Percentiles rank a stretch among this genome's conserved stretches.
These are phyloP conservation scores for Sinocyclocheilus anshuiensis DNA, from an alignment of 2,113 vertebrate genomes.

Conservation along the genomic window DNA sequence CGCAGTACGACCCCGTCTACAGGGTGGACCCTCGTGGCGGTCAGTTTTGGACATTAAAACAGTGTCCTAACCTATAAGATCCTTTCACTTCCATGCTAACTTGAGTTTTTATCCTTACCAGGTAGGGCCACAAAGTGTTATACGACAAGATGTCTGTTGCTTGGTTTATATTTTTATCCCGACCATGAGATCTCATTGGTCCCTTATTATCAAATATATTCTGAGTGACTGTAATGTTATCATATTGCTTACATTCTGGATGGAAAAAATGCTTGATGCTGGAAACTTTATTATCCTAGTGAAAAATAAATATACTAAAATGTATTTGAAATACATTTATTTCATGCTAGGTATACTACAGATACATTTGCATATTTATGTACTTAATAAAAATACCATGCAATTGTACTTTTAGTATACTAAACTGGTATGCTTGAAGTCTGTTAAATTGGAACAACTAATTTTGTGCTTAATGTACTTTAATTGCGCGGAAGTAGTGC, in stretches of 20 bases:
- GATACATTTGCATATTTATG: no score
- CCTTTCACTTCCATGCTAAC: neutral
- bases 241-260: neutral
- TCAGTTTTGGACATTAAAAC: conserved; percentile 64
- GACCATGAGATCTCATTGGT: neutral
- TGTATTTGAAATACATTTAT: no score
- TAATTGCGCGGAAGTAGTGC: no score
- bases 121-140: neutral
- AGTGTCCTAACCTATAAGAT: neutral
- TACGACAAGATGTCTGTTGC: neutral
- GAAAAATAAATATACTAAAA: no score
- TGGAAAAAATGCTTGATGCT: neutral
- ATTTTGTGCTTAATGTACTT: no score
- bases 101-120: neutral
- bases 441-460: no score
- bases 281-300: neutral
- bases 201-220: neutral
- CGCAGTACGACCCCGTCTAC: conserved; percentile 98
- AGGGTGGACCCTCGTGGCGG: conserved; percentile 89
- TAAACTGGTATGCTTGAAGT: no score
- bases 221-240: neutral
- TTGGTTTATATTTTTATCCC: neutral
- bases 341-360: no score
- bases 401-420: no score
- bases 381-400: no score